Evolutionary conservation across 1,140 invertebrate genomes (phyloP), one percentile per base, ranked within the genome.

Genomic region (Anadara kagoshimensis): DNA sequence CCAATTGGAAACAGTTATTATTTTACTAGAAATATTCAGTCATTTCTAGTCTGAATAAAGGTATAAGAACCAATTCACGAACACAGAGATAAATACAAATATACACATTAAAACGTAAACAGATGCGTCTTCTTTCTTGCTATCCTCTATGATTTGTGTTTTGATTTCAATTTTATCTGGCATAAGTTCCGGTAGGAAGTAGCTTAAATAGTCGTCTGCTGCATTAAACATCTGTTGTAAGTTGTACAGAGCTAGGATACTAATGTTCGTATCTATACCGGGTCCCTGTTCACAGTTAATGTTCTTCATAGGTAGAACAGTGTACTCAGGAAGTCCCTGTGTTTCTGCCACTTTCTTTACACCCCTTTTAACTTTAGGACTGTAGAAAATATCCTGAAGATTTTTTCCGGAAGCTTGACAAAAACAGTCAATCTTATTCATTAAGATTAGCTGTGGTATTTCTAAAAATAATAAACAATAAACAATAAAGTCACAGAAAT

Each of bases 181-280:
- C 16, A 24, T 8, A 11, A 73, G 44, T 43, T 73, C 71, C 16
- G 61, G 57, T 20, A 67, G 24, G 49, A 49, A 67, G 58, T 73
- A 67, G 5, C 45, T 29, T 14, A 66, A 56, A 47, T 56, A 73
- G 14, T 73, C 62, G 54, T 78, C 68, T 59, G 71, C 63, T 61
- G 73, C 63, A 20, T 61, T 66, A n/a, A 78, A 26, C 64, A 74
- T 63, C 45, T 78, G 62, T 18, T 72, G 51, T 49, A 73, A 26
- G 49, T 78, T 69, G 47, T 74, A 67, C 1, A 74, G 45, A 62
- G 71, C 43, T 43, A 74, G 49, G n/a, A 73, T 62, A 8, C 47
- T 67, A 20, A 68, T 29, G 14, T 68, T 63, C 8, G 12, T 44
- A 4, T 56, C 61, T 18, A 62, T 64, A 1, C 24, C 29, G 29